Conservation (phyloP, 1,140 invertebrate species). For the Argopecten irradians region DNA sequence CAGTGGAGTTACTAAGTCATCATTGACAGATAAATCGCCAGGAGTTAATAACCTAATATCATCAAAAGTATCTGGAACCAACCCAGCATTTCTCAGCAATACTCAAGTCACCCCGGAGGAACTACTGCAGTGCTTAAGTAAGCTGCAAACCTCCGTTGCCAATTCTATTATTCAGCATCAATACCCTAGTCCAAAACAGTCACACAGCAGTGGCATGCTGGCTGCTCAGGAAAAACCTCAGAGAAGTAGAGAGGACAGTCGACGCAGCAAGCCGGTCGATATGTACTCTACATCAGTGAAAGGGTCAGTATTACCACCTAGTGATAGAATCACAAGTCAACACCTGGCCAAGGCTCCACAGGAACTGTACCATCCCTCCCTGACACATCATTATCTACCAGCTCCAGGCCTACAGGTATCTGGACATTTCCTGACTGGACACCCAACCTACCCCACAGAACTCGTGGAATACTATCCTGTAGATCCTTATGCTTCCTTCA, state of each 20-base stretch:
- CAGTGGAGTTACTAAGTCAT: background rate
- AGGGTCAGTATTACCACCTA: background rate
- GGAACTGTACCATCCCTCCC: background rate
- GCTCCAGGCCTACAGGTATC: conserved; percentile 6
- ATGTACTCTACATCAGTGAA: background rate
- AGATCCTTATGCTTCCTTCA: background rate
- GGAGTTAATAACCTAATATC: background rate
- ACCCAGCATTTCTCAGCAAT: background rate
- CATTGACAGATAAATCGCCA: background rate
- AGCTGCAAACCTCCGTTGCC: background rate
- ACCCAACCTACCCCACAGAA: background rate
- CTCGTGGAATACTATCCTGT: background rate
- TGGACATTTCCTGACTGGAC: background rate
- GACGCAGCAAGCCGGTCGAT: background rate
- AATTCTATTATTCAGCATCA: background rate
- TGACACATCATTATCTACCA: background rate
- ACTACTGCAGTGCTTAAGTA: background rate
- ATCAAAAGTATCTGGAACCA: background rate
- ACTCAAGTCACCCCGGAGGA: background rate
- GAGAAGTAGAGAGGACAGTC: background rate
- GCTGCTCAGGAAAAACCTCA: background rate
- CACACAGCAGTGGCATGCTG: background rate
- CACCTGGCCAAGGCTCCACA: background rate
- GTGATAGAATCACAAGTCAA: background rate
- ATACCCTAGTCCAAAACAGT: background rate